These are phyloP conservation scores for Atrichornis clamosus DNA, from an alignment of 2,113 vertebrate genomes.

Conservation along the genomic window DNA sequence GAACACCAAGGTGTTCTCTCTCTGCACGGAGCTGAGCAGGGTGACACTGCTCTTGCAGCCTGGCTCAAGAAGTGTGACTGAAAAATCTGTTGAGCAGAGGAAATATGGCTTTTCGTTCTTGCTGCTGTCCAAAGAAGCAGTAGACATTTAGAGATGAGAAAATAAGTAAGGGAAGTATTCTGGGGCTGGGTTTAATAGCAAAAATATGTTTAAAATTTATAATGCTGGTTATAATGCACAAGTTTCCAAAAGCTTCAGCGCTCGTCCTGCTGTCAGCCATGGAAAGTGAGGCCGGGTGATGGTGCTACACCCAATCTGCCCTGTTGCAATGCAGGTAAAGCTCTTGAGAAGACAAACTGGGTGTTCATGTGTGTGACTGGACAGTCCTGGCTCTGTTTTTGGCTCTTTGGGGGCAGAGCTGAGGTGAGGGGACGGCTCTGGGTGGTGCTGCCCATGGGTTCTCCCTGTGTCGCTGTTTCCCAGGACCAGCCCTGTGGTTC, in stretches of 20 bases:
- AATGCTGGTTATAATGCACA: background rate
- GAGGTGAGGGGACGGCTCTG: accelerated
- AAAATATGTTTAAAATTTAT: background rate
- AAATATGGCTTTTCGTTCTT: background rate
- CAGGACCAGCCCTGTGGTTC: background rate
- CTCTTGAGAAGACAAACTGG: background rate
- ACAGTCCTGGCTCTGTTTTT: background rate
- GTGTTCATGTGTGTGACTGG: accelerated
- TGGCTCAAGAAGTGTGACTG: background rate
- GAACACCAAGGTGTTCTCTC: background rate
- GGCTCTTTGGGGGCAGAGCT: background rate
- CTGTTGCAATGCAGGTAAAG: accelerated
- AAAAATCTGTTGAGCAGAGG: background rate
- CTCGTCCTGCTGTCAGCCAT: background rate
- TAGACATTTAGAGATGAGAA: background rate
- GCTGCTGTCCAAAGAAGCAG: background rate
- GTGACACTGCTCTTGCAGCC: background rate
- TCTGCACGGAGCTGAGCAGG: background rate
- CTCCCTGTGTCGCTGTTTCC: accelerated
- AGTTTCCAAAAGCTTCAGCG: background rate
- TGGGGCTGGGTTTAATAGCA: background rate
- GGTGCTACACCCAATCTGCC: background rate
- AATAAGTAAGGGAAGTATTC: background rate
- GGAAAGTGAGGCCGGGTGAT: background rate
- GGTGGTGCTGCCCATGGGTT: background rate